phyloP scores from a whole-genome alignment of 1,140 invertebrate genomes.

The Colletes latitarsis region DNA sequence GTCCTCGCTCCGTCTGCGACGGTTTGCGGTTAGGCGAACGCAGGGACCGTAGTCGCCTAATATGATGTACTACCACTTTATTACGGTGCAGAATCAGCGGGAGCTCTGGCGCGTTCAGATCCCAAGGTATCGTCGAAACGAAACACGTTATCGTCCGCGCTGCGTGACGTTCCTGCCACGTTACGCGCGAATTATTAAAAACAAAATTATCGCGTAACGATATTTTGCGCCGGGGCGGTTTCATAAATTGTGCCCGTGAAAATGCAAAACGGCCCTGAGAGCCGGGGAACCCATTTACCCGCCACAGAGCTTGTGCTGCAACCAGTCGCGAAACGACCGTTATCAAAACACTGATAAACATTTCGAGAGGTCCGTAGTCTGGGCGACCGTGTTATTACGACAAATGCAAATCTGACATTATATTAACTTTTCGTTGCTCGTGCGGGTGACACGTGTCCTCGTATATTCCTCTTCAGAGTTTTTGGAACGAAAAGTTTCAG shows the following conservation, averaged over 20 bases:
- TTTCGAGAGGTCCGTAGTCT: not conserved
- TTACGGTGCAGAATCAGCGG: conserved; percentile 16
- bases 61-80: conserved; percentile 29
- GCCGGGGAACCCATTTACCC: not conserved
- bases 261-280: not conserved
- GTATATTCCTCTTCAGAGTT: too few species aligned
- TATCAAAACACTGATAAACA: not conserved
- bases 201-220: conserved; percentile 22
- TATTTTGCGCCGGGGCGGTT: not conserved
- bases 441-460: too few species aligned
- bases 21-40: conserved; percentile 40
- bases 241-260: not conserved
- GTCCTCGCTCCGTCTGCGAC: not conserved
- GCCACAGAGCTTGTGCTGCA: not conserved
- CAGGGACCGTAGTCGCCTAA: conserved; percentile 23
- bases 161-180: not conserved
- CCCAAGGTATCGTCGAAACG: not conserved
- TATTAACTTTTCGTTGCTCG: too few species aligned
- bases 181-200: not conserved
- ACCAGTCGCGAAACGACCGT: not conserved
- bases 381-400: too few species aligned
- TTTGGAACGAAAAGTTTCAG: too few species aligned
- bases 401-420: too few species aligned
- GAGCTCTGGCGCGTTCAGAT: conserved; percentile 2
- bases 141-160: not conserved